Conservation (phyloP, 2,888 invertebrate species). For the Frankliniella fusca region DNA sequence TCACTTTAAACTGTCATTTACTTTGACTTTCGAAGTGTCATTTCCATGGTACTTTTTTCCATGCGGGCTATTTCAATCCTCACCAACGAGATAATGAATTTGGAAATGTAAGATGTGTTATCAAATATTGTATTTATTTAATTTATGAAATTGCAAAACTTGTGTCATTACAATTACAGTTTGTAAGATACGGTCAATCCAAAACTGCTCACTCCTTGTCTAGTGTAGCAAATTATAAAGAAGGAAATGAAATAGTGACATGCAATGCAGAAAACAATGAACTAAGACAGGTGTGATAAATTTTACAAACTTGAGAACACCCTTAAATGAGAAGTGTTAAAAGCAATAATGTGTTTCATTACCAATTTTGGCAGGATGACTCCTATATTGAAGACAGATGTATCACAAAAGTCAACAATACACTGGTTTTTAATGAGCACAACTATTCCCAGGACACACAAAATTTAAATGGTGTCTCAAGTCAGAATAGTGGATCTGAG, state of each 20-base stretch:
- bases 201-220: background rate
- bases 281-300: background rate
- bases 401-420: too few relatives aligned
- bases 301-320: background rate
- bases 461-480: too few relatives aligned
- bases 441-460: too few relatives aligned
- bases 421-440: too few relatives aligned
- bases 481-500: too few relatives aligned
- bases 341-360: background rate
- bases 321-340: background rate
- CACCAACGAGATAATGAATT: background rate
- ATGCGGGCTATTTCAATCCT: background rate
- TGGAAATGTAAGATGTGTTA: background rate
- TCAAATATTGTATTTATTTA: background rate
- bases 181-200: background rate
- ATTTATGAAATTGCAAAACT: background rate
- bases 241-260: background rate
- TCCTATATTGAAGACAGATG: too few relatives aligned
- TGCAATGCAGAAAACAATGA: background rate
- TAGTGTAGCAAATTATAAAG: too few relatives aligned
- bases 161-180: background rate
- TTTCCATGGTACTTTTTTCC: too few relatives aligned
- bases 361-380: too few relatives aligned
- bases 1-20: too few relatives aligned
- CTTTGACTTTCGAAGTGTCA: too few relatives aligned